phyloP scores from a whole-genome alignment of 2,113 vertebrate genomes.

The Petroica traversi region DNA sequence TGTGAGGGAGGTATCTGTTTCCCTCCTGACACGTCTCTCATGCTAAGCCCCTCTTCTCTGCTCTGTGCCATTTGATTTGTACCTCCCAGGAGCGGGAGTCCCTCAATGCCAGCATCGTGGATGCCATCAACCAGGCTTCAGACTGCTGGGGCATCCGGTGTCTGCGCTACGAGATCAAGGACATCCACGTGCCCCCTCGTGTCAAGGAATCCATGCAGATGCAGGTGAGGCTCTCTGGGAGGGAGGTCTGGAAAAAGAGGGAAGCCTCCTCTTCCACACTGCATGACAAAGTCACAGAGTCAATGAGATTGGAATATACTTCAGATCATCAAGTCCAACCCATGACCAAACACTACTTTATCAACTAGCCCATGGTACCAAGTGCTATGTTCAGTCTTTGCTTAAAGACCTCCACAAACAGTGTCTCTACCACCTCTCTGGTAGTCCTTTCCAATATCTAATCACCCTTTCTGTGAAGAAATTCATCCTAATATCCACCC shows the following conservation, averaged over 20 bases:
- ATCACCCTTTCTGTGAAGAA: not conserved
- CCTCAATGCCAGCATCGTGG: constrained; percentile 90
- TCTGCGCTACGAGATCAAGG: constrained; percentile 96
- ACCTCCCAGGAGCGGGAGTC: constrained; percentile 86
- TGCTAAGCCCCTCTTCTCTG: not conserved
- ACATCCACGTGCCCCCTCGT: constrained; percentile 92
- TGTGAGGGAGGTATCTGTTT: rapidly evolving
- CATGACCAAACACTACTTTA: not conserved
- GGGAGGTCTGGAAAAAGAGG: not conserved
- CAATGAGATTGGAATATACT: not conserved
- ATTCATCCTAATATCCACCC: not conserved
- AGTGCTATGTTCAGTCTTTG: not conserved
- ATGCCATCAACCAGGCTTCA: constrained; percentile 94
- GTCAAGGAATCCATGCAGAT: constrained; percentile 99
- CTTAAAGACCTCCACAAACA: not conserved
- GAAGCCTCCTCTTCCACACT: rapidly evolving
- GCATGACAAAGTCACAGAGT: not conserved
- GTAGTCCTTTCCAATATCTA: not conserved
- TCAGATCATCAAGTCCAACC: not conserved
- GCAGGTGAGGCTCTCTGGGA: constrained; percentile 79
- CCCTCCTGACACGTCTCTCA: not conserved
- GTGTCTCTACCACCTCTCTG: not conserved
- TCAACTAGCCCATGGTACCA: not conserved
- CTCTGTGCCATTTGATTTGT: not conserved
- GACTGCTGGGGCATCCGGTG: constrained; percentile 96